A percentile compares a stretch with the other conserved stretches of the same genome.
Conservation (phyloP, 2,797 vertebrate genomes). For the Sus cebifrons region DNA sequence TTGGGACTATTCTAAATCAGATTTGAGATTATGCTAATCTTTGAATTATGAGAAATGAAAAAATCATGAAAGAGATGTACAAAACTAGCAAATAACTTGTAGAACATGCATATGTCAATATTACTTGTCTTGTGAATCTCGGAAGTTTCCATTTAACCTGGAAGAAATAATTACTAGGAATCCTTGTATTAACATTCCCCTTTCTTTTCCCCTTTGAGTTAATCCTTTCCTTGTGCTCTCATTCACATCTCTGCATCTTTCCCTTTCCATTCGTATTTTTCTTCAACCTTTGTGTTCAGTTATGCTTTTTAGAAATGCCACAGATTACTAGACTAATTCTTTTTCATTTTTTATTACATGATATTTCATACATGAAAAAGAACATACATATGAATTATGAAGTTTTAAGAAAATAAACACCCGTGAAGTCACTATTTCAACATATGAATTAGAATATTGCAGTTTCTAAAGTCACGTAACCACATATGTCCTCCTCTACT, state of each 20-base stretch:
- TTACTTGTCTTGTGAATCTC: not conserved
- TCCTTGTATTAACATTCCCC: not conserved
- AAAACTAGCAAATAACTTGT: not conserved
- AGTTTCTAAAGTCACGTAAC: not conserved
- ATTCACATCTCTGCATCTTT: not conserved
- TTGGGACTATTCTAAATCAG: conserved; percentile 45
- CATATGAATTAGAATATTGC: not conserved
- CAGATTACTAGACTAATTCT: not conserved
- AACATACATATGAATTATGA: not conserved
- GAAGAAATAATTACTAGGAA: not conserved
- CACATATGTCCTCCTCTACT: not conserved
- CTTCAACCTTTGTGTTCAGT: not conserved
- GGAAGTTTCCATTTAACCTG: not conserved
- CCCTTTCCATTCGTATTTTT: not conserved
- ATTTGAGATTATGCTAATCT: not conserved
- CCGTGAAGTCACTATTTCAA: not conserved
- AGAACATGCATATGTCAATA: not conserved
- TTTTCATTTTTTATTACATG: conserved; percentile 7
- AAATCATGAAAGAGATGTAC: conserved; percentile 6
- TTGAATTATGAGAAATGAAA: conserved; percentile 33
- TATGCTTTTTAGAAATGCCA: conserved; percentile 11
- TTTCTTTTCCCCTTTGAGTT: not conserved
- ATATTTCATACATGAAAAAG: not conserved
- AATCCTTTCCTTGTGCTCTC: not conserved
- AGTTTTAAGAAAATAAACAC: not conserved